phyloP scores from a whole-genome alignment of 2,113 vertebrate genomes.

The Clupea harengus region DNA sequence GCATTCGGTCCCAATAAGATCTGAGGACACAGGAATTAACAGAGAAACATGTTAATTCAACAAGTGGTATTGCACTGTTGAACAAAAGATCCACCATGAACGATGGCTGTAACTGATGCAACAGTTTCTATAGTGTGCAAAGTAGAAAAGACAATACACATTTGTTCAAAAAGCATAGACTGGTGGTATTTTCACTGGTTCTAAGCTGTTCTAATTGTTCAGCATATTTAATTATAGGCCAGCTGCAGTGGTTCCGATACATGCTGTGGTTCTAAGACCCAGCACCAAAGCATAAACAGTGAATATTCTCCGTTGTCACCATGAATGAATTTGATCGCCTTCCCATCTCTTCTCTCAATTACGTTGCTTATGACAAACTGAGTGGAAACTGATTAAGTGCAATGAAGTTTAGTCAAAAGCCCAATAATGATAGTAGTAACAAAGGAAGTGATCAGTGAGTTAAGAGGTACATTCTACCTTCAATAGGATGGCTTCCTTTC shows the following conservation, averaged over 20 bases:
- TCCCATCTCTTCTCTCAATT: not conserved
- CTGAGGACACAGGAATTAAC: constrained; percentile 64
- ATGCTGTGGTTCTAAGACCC: not conserved
- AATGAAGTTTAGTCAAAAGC: not conserved
- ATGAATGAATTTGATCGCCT: too few species aligned
- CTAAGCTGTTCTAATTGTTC: not conserved
- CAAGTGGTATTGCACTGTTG: not conserved
- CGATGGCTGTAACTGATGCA: not conserved
- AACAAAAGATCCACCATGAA: not conserved
- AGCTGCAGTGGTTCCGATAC: too few species aligned
- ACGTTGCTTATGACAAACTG: not conserved
- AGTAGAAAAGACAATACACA: not conserved
- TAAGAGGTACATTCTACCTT: too few species aligned
- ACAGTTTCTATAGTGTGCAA: not conserved
- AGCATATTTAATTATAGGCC: not conserved
- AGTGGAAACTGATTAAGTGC: not conserved
- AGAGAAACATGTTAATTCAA: not conserved
- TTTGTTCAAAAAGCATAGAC: not conserved
- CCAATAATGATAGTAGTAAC: not conserved
- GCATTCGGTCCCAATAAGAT: constrained; percentile 96
- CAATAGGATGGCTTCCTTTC: too few species aligned
- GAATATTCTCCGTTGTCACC: too few species aligned
- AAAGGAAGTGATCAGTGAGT: not conserved
- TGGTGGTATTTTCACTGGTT: not conserved
- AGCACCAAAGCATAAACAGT: not conserved